Percentiles rank a stretch among this genome's conserved stretches.
These are phyloP conservation scores for Diplosoma virens DNA, from an alignment of 23 tunicate genomes.

Conservation along the genomic window DNA sequence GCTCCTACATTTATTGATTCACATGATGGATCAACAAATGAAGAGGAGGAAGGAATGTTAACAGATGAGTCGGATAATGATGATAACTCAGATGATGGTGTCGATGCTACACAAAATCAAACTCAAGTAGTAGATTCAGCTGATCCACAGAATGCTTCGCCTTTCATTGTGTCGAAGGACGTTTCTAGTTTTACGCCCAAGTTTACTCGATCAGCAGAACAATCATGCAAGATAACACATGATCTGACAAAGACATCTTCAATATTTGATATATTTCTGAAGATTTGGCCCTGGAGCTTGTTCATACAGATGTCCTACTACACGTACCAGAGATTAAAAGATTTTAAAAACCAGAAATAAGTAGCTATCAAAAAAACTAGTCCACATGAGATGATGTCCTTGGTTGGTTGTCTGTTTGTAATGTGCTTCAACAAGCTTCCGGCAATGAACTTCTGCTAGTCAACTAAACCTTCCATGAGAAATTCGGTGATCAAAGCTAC, in stretches of 20 bases:
- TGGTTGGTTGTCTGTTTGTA: constrained; percentile 23
- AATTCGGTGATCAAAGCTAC: constrained; percentile 19
- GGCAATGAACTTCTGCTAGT: constrained; percentile 9
- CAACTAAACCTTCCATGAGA: constrained; percentile 15
- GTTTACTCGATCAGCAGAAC: constrained; percentile 24
- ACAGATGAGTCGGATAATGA: no score
- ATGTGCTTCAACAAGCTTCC: constrained; percentile 16
- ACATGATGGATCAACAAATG: no score
- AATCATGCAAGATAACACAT: constrained; percentile 14
- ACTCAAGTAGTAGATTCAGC: no score
- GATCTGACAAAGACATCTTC: constrained; percentile 18
- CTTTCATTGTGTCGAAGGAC: constrained; percentile 14
- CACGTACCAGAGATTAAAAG: constrained; percentile 17
- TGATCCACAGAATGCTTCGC: no score
- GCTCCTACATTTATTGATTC: no score
- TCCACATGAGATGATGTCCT: constrained; percentile 12
- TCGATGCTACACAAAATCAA: no score
- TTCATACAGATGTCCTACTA: constrained; percentile 14
- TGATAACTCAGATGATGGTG: no score
- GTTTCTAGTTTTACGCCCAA: constrained; percentile 9
- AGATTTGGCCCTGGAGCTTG: constrained; percentile 22
- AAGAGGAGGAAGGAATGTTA: no score
- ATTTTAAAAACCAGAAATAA: constrained; percentile 2
- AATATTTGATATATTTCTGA: constrained; percentile 11
- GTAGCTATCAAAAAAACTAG: constrained; percentile 20